These are phyloP conservation scores for Spheniscus mendiculus DNA, from an alignment of 2,113 vertebrate species.

Conservation along the genomic window DNA sequence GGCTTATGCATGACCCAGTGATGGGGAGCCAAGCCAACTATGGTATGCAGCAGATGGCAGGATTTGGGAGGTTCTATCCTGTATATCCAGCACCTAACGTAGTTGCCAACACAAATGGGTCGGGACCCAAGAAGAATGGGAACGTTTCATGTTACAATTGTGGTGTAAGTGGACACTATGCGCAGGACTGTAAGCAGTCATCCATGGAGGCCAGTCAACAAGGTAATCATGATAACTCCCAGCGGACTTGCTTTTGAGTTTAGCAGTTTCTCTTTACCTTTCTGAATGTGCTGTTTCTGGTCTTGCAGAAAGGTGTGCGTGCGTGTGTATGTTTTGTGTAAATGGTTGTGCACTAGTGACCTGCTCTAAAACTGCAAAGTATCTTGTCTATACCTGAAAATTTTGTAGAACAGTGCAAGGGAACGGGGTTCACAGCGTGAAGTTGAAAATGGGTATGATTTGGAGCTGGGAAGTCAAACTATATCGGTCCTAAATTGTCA, in stretches of 20 bases:
- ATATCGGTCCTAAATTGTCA: neutral
- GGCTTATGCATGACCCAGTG: conserved; percentile 88
- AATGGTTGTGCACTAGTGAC: conserved; percentile 59
- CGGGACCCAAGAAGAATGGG: conserved; percentile 90
- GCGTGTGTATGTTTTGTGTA: conserved; percentile 57
- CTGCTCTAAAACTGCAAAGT: conserved; percentile 42
- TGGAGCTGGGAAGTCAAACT: neutral
- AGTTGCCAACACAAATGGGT: conserved; percentile 80
- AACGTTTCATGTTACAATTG: conserved; percentile 96
- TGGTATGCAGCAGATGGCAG: conserved; percentile 89
- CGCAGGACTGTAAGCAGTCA: conserved; percentile 94
- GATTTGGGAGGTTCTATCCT: conserved; percentile 84
- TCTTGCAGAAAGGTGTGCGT: conserved; percentile 55
- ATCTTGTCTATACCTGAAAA: conserved; percentile 46
- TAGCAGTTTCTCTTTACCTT: conserved; percentile 56
- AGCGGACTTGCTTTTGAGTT: conserved; percentile 80
- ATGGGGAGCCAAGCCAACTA: conserved; percentile 89
- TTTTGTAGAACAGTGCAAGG: conserved; percentile 9
- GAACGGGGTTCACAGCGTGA: neutral
- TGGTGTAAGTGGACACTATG: conserved; percentile 90
- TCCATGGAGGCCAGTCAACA: conserved; percentile 89
- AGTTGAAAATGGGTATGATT: neutral
- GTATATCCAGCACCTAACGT: conserved; percentile 82
- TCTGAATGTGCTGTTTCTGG: conserved; percentile 53
- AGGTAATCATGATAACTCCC: conserved; percentile 86